Conservation (phyloP, 2,797 vertebrate species). For the Liparis tanakae region DNA sequence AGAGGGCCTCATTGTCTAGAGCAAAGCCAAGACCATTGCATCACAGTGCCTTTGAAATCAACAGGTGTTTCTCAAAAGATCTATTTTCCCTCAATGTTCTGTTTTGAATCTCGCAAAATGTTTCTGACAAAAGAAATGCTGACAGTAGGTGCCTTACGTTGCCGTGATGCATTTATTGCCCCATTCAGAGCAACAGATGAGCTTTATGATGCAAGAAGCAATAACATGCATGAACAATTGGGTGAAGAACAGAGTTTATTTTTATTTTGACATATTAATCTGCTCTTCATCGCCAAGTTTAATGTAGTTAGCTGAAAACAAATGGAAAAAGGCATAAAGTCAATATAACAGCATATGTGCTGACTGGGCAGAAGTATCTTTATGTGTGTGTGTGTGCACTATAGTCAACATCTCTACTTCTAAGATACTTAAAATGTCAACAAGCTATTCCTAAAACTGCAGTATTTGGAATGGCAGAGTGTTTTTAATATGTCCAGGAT, state of each 20-base stretch:
- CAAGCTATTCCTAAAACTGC: slow-evolving; percentile 22
- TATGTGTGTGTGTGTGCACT: neutral
- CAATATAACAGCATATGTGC: neutral
- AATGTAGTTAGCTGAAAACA: slow-evolving; percentile 10
- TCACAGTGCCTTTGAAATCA: slow-evolving; percentile 76
- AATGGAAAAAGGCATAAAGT: slow-evolving; percentile 3
- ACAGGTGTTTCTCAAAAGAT: slow-evolving; percentile 76
- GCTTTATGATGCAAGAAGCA: slow-evolving; percentile 3
- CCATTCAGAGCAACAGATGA: slow-evolving; percentile 16
- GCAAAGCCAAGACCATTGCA: slow-evolving; percentile 73
- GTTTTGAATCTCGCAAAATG: slow-evolving; percentile 64
- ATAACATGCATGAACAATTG: neutral
- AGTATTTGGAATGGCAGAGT: slow-evolving; percentile 20
- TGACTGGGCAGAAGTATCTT: neutral
- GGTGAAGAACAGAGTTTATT: neutral
- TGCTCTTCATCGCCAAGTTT: neutral
- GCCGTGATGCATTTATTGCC: slow-evolving; percentile 15
- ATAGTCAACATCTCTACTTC: slow-evolving; percentile 6
- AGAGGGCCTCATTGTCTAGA: slow-evolving; percentile 62
- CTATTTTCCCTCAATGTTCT: slow-evolving; percentile 63
- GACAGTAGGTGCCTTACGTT: slow-evolving; percentile 25
- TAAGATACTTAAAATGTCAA: slow-evolving; percentile 20
- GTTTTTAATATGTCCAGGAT: slow-evolving; percentile 22
- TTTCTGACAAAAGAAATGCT: slow-evolving; percentile 51
- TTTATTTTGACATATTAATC: neutral